Conservation (phyloP, 2,113 vertebrate species). For the Orcinus orca region DNA sequence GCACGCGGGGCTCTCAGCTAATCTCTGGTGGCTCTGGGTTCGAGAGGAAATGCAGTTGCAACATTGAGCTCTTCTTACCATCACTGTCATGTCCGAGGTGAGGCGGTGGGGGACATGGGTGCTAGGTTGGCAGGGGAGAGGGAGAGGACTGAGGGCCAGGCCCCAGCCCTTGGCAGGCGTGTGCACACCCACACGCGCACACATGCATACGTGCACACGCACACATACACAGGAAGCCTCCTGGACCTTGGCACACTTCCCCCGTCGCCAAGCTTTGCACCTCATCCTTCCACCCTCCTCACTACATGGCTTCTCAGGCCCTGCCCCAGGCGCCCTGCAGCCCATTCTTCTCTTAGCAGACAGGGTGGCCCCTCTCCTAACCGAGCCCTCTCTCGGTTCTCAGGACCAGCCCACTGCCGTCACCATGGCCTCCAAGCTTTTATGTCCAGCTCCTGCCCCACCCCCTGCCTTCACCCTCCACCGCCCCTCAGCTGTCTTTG, state of each 20-base stretch:
- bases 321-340: fast-evolving
- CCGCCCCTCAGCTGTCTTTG: background rate
- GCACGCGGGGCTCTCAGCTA: constrained; percentile 77
- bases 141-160: background rate
- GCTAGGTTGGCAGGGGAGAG: background rate
- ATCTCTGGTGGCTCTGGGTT: constrained; percentile 77
- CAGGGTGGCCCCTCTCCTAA: background rate
- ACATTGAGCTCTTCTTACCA: constrained; percentile 72
- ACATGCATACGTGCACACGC: background rate
- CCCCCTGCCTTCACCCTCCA: fast-evolving
- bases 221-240: too few species aligned
- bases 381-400: fast-evolving
- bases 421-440: background rate
- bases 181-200: background rate
- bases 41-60: constrained; percentile 81
- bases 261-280: fast-evolving
- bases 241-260: too few species aligned
- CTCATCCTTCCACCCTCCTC: background rate
- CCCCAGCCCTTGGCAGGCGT: fast-evolving
- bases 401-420: fast-evolving
- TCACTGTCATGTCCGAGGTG: constrained; percentile 59
- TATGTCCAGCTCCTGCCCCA: background rate
- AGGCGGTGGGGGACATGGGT: background rate
- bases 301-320: background rate
- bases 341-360: background rate